Evolutionary conservation across 2,888 invertebrate species (phyloP), one percentile per base, ranked within the genome.

Genomic region (Polydrusus pterygomalis): DNA sequence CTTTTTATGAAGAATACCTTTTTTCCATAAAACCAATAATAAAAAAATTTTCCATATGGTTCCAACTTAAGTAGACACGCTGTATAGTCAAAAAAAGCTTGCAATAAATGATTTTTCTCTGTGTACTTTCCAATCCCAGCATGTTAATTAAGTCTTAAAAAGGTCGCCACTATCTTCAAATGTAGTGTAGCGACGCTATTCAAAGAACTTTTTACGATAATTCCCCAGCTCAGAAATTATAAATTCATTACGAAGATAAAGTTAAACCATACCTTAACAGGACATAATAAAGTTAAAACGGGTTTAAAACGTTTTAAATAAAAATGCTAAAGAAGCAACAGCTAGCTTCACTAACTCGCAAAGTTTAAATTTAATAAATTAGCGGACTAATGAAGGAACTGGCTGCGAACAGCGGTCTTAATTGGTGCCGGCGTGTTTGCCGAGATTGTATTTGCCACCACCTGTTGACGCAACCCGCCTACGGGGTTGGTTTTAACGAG

Each of bases 351-450:
- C 75, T 64, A 75, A 64, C 73, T 73, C 69, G 43, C 77, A 78
- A 78, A 78, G 65, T 78, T 78, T 78, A 75, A 78, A 78, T 78
- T 75, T 78, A 78, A 78, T 78, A 78, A 78, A 78, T 78, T 78
- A 78, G 78, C 38, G 64, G 72, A 75, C 72, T 78, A 78, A 78
- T 78, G 78, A 78, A 78, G 73, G 75, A 77, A 77, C 77, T 77
- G 77, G 73, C 77, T 77, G 73, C 77, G 70, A 77, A 77, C 77
- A 77, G 77, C 77, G 65, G 70, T 73, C 73, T 77, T 77, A 77
- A 77, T 77, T 77, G 77, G 77, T 68, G 68, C 54, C 69, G 72
- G 72, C 71, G 76, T 56, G 76, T 72, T 76, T 72, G 75, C 75
- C 68, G 68, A 77, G 77, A 73, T 77, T 73, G 73, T 73, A 72